Evolutionary conservation across 1,140 invertebrate species (phyloP).

Genomic region (Rhopalosiphum padi): DNA sequence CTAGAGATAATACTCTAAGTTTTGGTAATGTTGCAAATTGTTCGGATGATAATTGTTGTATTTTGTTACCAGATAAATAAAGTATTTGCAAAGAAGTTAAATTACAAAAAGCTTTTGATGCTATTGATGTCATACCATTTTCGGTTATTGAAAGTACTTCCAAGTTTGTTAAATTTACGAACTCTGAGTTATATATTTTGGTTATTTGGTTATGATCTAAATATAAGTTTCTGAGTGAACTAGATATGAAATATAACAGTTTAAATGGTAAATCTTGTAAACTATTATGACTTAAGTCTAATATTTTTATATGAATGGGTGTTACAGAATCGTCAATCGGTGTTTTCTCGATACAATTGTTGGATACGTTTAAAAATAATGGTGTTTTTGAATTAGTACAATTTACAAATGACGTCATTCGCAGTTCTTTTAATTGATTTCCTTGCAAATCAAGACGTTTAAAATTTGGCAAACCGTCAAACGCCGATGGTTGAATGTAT

Average conservation of each 20-base stretch:
- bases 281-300: slow-evolving; percentile 76
- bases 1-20: slow-evolving; percentile 78
- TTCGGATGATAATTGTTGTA: slow-evolving; percentile 78
- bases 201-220: slow-evolving; percentile 78
- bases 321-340: slow-evolving; percentile 66
- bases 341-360: slow-evolving; percentile 72
- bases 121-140: slow-evolving; percentile 76
- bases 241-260: slow-evolving; percentile 70
- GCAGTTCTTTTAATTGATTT: slow-evolving; percentile 74
- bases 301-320: slow-evolving; percentile 68
- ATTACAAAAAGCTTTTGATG: slow-evolving; percentile 77
- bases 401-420: slow-evolving; percentile 73
- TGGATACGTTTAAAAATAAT: slow-evolving; percentile 73
- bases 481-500: slow-evolving; percentile 70
- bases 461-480: slow-evolving; percentile 73
- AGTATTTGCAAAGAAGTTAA: slow-evolving; percentile 77
- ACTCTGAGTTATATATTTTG: slow-evolving; percentile 74
- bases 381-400: slow-evolving; percentile 70
- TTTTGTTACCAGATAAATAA: slow-evolving; percentile 79
- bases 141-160: slow-evolving; percentile 78
- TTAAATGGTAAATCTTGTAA: slow-evolving; percentile 72
- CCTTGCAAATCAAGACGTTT: slow-evolving; percentile 75
- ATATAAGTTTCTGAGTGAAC: slow-evolving; percentile 71
- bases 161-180: slow-evolving; percentile 73
- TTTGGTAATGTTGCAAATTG: slow-evolving; percentile 82